Conservation (phyloP, 1,140 invertebrate species). For the Eriosoma lanigerum region DNA sequence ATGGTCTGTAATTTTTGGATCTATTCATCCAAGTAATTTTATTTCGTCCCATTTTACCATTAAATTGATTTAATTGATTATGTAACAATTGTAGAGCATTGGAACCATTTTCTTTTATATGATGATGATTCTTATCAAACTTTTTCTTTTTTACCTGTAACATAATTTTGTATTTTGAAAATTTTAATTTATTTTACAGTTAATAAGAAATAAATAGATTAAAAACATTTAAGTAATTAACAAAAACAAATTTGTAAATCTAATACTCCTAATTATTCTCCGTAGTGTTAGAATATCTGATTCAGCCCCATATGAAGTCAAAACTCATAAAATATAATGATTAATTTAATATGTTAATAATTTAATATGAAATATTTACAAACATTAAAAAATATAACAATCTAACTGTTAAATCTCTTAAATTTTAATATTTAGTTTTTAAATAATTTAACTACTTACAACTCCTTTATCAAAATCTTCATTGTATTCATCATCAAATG, state of each 20-base stretch:
- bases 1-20: constrained; percentile 24
- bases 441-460: constrained; percentile 51
- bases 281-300: too few relatives aligned
- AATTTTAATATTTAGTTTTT: background rate
- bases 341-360: too few relatives aligned
- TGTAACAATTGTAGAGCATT: constrained; percentile 44
- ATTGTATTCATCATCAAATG: constrained; percentile 53
- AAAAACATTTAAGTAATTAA: too few relatives aligned
- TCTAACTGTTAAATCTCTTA: background rate
- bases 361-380: too few relatives aligned
- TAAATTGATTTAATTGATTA: constrained; percentile 42
- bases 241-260: too few relatives aligned
- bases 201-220: background rate
- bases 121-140: constrained; percentile 26
- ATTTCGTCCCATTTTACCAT: constrained; percentile 43
- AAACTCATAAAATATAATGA: too few relatives aligned
- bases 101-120: constrained; percentile 24
- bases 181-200: too few relatives aligned
- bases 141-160: constrained; percentile 44
- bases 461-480: constrained; percentile 55
- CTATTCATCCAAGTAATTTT: constrained; percentile 50
- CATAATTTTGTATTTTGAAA: background rate
- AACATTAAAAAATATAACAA: too few relatives aligned
- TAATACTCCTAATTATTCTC: too few relatives aligned
- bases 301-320: too few relatives aligned